These are phyloP conservation scores for Aleadryas rufinucha DNA, from an alignment of 2,113 vertebrate species.

Conservation along the genomic window DNA sequence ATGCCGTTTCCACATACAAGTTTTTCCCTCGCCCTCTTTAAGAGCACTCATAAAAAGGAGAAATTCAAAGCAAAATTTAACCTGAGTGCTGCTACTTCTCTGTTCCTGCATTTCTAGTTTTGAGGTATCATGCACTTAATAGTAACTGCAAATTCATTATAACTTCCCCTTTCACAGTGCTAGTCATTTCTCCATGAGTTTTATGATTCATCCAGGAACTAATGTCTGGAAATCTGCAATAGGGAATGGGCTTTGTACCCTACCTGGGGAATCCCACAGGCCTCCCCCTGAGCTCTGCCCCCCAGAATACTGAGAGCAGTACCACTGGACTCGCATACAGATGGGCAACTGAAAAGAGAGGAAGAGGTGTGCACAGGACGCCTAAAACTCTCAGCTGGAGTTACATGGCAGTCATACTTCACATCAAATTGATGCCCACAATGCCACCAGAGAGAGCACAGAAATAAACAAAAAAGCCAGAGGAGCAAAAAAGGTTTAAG, in stretches of 20 bases:
- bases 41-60: neutral
- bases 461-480: neutral
- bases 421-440: neutral
- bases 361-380: neutral
- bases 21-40: neutral
- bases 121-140: neutral
- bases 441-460: neutral
- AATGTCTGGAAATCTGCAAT: neutral
- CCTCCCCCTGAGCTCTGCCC: neutral
- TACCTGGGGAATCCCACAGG: neutral
- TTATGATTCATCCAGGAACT: neutral
- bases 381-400: neutral
- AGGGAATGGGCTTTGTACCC: neutral
- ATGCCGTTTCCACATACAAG: accelerated
- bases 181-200: neutral
- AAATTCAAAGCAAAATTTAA: neutral
- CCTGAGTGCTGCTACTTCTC: neutral
- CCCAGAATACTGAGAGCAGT: neutral
- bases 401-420: neutral
- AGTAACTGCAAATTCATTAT: neutral
- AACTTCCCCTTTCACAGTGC: neutral
- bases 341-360: neutral
- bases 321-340: neutral
- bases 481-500: neutral
- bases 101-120: neutral